phyloP scores from a whole-genome alignment of 2,797 vertebrate species.

The Chaetodon trifasciatus region DNA sequence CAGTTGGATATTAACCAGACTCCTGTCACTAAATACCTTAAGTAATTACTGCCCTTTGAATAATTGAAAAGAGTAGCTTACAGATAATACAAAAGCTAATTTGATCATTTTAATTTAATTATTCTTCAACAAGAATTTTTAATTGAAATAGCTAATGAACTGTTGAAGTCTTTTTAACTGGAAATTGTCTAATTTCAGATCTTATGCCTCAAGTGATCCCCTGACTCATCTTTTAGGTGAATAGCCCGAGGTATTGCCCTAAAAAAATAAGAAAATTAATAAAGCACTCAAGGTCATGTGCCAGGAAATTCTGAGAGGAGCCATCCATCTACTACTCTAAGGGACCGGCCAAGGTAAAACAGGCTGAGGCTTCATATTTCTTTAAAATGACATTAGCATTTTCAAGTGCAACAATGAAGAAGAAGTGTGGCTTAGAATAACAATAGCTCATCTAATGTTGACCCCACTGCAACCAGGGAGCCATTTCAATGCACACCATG shows the following conservation, averaged over 20 bases:
- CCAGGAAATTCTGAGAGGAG: slow-evolving; percentile 59
- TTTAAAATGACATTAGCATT: slow-evolving; percentile 67
- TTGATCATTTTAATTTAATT: slow-evolving; percentile 78
- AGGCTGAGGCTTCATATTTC: slow-evolving; percentile 56
- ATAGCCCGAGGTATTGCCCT: slow-evolving; percentile 78
- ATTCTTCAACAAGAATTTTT: slow-evolving; percentile 71
- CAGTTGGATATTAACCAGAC: slow-evolving; percentile 29
- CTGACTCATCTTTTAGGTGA: slow-evolving; percentile 73
- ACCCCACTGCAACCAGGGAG: not conserved
- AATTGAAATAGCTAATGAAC: slow-evolving; percentile 84
- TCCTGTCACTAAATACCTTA: slow-evolving; percentile 52
- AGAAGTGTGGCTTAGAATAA: slow-evolving; percentile 11
- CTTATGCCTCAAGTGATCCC: slow-evolving; percentile 75
- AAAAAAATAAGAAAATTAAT: slow-evolving; percentile 78
- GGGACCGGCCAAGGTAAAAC: slow-evolving; percentile 69
- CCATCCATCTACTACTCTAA: slow-evolving; percentile 58
- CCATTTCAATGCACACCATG: not conserved
- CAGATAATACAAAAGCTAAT: slow-evolving; percentile 68
- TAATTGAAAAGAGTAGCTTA: slow-evolving; percentile 71
- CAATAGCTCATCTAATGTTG: slow-evolving; percentile 26
- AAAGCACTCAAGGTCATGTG: slow-evolving; percentile 81
- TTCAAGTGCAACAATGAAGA: slow-evolving; percentile 29
- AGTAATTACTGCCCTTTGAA: slow-evolving; percentile 67
- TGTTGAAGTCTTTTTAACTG: slow-evolving; percentile 69
- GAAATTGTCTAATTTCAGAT: slow-evolving; percentile 75